A percentile compares a stretch with the other conserved stretches of the same genome.
Conservation (phyloP, 2,797 vertebrate species). For the Gadopsis bispinosus region DNA sequence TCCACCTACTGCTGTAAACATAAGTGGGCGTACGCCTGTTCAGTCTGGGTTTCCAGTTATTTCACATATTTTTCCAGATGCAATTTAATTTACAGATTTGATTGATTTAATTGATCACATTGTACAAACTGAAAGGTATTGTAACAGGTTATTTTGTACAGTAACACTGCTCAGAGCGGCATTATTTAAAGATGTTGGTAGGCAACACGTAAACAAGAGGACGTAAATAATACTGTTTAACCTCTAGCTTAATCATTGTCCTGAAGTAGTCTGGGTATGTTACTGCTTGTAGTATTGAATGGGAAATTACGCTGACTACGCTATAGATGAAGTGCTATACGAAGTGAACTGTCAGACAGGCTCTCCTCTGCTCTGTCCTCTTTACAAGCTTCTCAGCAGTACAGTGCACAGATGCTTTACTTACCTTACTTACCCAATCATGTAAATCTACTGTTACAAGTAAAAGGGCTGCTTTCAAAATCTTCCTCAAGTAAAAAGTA, state of each 20-base stretch:
- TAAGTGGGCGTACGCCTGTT: neutral
- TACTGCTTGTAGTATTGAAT: neutral
- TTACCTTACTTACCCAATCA: too few relatives aligned
- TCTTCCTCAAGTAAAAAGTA: neutral
- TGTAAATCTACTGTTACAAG: too few relatives aligned
- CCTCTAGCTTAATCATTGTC: neutral
- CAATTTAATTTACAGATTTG: neutral
- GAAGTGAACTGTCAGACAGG: too few relatives aligned
- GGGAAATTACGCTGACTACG: neutral
- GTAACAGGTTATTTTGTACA: too few relatives aligned
- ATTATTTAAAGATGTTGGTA: neutral
- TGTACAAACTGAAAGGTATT: neutral
- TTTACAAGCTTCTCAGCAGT: neutral
- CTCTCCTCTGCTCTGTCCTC: neutral
- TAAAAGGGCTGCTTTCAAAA: neutral
- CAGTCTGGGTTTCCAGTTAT: neutral
- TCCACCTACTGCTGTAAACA: conserved; percentile 11
- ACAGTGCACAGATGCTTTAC: neutral
- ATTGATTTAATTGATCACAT: neutral
- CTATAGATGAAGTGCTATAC: neutral
- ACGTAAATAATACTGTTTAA: neutral
- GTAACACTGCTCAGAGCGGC: neutral
- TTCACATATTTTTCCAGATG: neutral
- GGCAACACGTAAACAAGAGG: neutral
- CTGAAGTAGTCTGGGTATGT: neutral